These are phyloP conservation scores for Ryuthela nishihirai DNA, from an alignment of 2,888 invertebrate species.

Conservation along the genomic window DNA sequence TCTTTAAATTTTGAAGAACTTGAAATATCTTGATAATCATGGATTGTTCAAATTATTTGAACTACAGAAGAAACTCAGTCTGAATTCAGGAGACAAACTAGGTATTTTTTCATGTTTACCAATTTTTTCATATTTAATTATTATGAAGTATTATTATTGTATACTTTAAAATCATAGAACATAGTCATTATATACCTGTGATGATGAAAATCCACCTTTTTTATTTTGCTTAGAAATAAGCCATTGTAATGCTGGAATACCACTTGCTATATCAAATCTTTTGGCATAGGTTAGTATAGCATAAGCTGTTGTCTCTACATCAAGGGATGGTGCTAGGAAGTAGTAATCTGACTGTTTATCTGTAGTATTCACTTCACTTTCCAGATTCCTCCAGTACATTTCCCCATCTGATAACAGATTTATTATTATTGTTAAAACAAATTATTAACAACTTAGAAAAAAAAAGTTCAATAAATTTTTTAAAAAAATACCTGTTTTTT, in stretches of 20 bases:
- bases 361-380: constrained; percentile 41
- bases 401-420: constrained; percentile 58
- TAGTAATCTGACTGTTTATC: constrained; percentile 43
- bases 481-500: constrained; percentile 34
- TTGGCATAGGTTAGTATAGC: constrained; percentile 66
- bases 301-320: constrained; percentile 86
- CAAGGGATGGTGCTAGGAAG: constrained; percentile 63
- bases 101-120: no score
- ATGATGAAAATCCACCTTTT: constrained; percentile 67
- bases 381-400: constrained; percentile 75
- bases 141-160: no score
- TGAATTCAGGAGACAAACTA: no score
- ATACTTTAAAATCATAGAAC: no score
- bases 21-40: no score
- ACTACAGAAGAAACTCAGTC: no score
- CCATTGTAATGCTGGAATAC: constrained; percentile 68
- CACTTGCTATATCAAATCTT: constrained; percentile 53
- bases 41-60: no score
- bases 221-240: constrained; percentile 65
- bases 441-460: not conserved
- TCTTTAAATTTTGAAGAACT: no score
- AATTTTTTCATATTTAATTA: no score
- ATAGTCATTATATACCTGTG: no score
- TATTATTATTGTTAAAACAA: no score
- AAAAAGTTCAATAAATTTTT: not conserved